Evolutionary conservation across 2,113 vertebrate species (phyloP).

Genomic region (Dipodomys spectabilis): DNA sequence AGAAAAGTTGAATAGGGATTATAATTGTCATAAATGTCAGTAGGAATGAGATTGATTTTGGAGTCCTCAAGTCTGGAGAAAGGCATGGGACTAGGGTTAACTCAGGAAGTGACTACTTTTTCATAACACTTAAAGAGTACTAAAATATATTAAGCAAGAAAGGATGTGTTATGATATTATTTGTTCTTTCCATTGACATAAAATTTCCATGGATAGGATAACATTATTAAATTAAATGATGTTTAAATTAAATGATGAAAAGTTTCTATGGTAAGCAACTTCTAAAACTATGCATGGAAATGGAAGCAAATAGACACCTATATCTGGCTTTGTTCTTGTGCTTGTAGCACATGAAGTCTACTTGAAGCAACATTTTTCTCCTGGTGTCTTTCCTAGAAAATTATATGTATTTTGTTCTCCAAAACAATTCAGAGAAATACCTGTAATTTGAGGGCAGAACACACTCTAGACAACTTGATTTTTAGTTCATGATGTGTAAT

Average conservation of each 20-base stretch:
- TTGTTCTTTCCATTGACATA: background rate
- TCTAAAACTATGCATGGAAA: background rate
- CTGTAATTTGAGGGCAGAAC: constrained; percentile 20
- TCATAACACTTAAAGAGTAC: background rate
- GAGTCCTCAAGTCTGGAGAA: background rate
- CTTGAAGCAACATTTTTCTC: background rate
- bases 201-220: background rate
- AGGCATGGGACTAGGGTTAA: background rate
- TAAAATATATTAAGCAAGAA: background rate
- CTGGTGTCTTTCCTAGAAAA: constrained; percentile 23
- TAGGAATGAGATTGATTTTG: background rate
- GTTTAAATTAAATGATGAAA: background rate
- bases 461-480: background rate
- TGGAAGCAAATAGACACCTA: background rate
- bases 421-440: constrained; percentile 49
- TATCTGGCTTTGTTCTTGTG: background rate
- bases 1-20: background rate
- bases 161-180: background rate
- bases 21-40: rapidly evolving
- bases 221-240: background rate
- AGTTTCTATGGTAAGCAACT: background rate
- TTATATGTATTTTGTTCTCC: constrained; percentile 44
- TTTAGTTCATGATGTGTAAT: background rate
- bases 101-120: background rate
- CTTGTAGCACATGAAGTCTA: background rate